Evolutionary conservation across 30 jellyfish, hydroid and myxozoan genomes (phyloP).

Genomic region (Hydractinia symbiolongicarpus): DNA sequence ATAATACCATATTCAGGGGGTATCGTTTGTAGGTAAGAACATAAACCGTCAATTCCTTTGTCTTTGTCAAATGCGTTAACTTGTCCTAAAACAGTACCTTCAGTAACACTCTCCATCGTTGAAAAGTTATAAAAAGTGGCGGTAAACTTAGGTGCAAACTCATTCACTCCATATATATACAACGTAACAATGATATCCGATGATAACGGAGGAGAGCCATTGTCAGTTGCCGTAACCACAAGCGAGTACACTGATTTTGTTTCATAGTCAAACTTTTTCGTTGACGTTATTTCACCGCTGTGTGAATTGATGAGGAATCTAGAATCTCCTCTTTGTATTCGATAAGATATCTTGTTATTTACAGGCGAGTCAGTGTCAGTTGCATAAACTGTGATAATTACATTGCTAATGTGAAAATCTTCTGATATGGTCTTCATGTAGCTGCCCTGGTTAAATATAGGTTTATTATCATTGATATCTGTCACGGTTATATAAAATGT

Average conservation of each 20-base stretch:
- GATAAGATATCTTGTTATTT: background rate
- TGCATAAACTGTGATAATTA: background rate
- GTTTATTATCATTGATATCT: constrained; percentile 70
- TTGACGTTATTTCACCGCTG: constrained; percentile 40
- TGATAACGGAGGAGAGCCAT: constrained; percentile 51
- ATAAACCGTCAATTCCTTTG: constrained; percentile 18
- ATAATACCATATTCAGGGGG: background rate
- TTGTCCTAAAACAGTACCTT: background rate
- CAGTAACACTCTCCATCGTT: constrained; percentile 20
- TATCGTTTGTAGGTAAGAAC: background rate
- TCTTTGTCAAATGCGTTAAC: constrained; percentile 23
- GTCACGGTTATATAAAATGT: constrained; percentile 33
- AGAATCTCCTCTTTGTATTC: background rate
- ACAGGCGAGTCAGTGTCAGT: constrained; percentile 2
- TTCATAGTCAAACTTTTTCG: constrained; percentile 52
- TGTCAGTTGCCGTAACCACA: constrained; percentile 47
- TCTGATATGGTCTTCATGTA: constrained; percentile 46
- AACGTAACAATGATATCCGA: constrained; percentile 50
- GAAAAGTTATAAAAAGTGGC: background rate
- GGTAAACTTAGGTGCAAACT: constrained; percentile 33
- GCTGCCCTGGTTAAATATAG: constrained; percentile 45
- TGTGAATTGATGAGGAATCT: constrained; percentile 32
- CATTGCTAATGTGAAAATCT: constrained; percentile 16
- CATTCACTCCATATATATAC: constrained; percentile 57
- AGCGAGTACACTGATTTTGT: constrained; percentile 18